Base-by-base conservation (phyloP, 2,888 invertebrate genomes). In the Boloria euphrosyne region DNA sequence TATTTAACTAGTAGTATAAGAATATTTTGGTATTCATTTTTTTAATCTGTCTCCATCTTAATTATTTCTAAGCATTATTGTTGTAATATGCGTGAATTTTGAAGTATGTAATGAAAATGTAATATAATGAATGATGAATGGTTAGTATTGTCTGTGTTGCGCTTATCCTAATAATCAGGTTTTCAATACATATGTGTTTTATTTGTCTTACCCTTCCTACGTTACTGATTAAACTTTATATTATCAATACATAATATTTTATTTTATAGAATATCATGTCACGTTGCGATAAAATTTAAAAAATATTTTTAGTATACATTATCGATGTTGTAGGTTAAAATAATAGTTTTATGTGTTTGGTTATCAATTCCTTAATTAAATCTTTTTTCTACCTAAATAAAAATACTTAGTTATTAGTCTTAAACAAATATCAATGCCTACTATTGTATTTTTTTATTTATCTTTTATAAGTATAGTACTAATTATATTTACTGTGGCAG, bases 131-230 rank as follows among this genome's bases (percentile, higher is more conserved):
- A 70, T 66, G 62, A 64, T 69, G 71, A 67, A 68, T 68, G 71
- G 78, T 65, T 73, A 68, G 67, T 67, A 68, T 62, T 82, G 80
- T 78, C 87, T 86, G 87, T 87, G 85, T 89, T 86, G 84, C 85
- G 87, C 88, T 90, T 89, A 80, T 87, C 86, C 84, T 83, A 89
- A 90, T 90, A 90, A 90, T 90, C 90, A 89, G 84, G 87, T 89
- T 89, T 85, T 85, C 84, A 88, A 89, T 90, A 86, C 82, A 68
- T 16, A 46, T 77, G 83, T 81, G 84, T 90, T 89, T 88, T 84
- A 86, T 87, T 89, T 83, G 13, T 49, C 16, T 17, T 55, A 43
- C 10, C 54, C 22, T 50, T 49, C 18, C 13, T 6, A 7, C 44
- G n/a, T 18, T 10, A 38, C 10, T 10, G 10, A 38, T 7, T 31